Evolutionary conservation across 2,888 invertebrate genomes (phyloP).

Genomic region (Gryllus longicercus): DNA sequence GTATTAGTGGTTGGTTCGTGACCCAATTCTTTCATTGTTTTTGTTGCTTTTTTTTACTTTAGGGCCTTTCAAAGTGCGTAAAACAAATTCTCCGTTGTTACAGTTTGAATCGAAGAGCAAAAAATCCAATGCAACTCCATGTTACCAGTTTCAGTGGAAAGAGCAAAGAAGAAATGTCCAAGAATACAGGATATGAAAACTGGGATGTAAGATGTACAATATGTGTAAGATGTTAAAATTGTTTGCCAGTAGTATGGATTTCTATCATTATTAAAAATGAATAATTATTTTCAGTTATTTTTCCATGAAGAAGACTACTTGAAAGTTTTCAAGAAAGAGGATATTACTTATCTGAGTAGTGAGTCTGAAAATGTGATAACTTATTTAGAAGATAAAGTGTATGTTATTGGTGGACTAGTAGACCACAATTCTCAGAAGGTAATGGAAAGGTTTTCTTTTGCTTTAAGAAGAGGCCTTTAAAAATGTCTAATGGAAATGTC

Average conservation of each 20-base stretch:
- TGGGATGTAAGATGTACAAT: slow-evolving; percentile 74
- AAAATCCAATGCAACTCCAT: slow-evolving; percentile 76
- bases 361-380: slow-evolving; percentile 87
- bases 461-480: background rate
- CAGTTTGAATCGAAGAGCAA: slow-evolving; percentile 79
- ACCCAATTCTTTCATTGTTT: no score
- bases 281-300: slow-evolving; percentile 55
- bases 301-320: slow-evolving; percentile 66
- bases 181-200: slow-evolving; percentile 82
- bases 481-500: no score
- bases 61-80: slow-evolving; percentile 80
- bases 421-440: slow-evolving; percentile 96
- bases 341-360: slow-evolving; percentile 86
- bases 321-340: slow-evolving; percentile 69
- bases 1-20: background rate
- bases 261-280: background rate
- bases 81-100: slow-evolving; percentile 90
- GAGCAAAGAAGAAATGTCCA: slow-evolving; percentile 68
- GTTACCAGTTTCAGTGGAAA: slow-evolving; percentile 75
- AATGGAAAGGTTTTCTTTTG: slow-evolving; percentile 31
- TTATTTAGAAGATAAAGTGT: slow-evolving; percentile 71
- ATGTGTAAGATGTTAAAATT: background rate
- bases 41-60: slow-evolving; percentile 36
- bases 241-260: background rate
- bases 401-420: slow-evolving; percentile 94